A percentile compares a stretch with the other conserved stretches of the same genome.
These are phyloP conservation scores for Lytechinus variegatus DNA, from an alignment of 35 echinoderm and acorn worm species.

Conservation along the genomic window DNA sequence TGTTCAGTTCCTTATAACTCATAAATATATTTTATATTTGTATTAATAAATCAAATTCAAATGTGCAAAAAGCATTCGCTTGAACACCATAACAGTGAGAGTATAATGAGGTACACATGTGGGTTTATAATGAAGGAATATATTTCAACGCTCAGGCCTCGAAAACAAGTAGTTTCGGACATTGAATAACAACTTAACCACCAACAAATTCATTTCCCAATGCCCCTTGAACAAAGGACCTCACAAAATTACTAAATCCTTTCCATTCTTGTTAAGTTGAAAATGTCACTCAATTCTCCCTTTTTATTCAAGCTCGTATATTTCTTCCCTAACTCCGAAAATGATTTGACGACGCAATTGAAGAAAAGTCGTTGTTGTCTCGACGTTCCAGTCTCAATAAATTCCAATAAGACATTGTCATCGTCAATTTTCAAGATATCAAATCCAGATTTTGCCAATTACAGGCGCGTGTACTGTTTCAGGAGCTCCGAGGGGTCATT, in stretches of 20 bases:
- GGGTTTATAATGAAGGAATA: neutral
- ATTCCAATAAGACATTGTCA: slow-evolving; percentile 39
- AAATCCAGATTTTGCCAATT: slow-evolving; percentile 40
- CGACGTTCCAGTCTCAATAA: neutral
- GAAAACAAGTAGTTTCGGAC: slow-evolving; percentile 9
- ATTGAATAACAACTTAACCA: neutral
- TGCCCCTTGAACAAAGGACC: neutral
- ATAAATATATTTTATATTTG: neutral
- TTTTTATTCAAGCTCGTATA: neutral
- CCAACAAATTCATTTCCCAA: neutral
- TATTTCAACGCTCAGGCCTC: neutral
- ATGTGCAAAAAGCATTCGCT: neutral
- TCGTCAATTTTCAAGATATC: slow-evolving; percentile 23
- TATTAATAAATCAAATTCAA: neutral
- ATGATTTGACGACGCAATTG: neutral
- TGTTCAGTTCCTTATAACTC: too few relatives aligned
- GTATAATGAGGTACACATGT: neutral
- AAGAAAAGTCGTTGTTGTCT: neutral
- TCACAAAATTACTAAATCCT: slow-evolving; percentile 14
- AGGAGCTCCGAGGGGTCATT: neutral
- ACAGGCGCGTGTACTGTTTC: slow-evolving; percentile 35
- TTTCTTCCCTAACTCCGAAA: neutral
- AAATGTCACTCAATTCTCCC: neutral
- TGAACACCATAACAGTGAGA: neutral
- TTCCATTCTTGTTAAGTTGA: neutral